Base-by-base conservation (phyloP, 2,888 invertebrate genomes). In the Yponomeuta sedellus region DNA sequence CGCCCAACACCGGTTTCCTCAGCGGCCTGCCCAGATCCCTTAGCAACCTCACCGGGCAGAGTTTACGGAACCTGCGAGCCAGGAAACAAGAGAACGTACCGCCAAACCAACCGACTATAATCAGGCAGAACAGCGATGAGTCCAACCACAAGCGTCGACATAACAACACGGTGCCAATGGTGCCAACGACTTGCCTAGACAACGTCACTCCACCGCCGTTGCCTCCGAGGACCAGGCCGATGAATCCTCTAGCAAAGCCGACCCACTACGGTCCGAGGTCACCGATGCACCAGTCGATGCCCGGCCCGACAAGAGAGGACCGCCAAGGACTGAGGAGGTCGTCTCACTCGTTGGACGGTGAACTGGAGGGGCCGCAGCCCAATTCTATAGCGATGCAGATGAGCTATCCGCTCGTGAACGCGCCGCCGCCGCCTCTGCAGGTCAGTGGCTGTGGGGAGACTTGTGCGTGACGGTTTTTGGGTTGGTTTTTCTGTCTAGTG, bases 321-420 rank as follows among this genome's bases (percentile, higher is more conserved):
- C 71, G 68, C 68, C 68, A 72, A 70, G 74, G 71, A 70, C 76
- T 86, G 71, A 69, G 85, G 22, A 71, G 82, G 68, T 88, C 88
- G n/a, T 84, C 88, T 12, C 84, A 84, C 19, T 90, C 90, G 12
- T 65, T 90, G 72, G 90, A 89, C 61, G 86, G 85, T 0, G 86
- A 85, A 66, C 67, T 85, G 73, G 90, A 88, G 0, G 88, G 86
- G 0, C 88, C 89, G 19, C 85, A 84, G 72, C 91, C 92, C 1
- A 94, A 94, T 83, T 93, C 94, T 68, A 93, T 94, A 73, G 93
- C 92, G 76, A 81, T 93, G 88, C 93, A 94, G 85, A 92, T 94
- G 93, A 93, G 90, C 74, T 94, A 93, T 71, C 94, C 94, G 69
- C 85, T 94, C 71, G 93, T 93, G 71, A 92, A 93, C 72, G 92